phyloP scores from a whole-genome alignment of 37 sponge, comb jelly and placozoan genomes.

The Agelas oroides region DNA sequence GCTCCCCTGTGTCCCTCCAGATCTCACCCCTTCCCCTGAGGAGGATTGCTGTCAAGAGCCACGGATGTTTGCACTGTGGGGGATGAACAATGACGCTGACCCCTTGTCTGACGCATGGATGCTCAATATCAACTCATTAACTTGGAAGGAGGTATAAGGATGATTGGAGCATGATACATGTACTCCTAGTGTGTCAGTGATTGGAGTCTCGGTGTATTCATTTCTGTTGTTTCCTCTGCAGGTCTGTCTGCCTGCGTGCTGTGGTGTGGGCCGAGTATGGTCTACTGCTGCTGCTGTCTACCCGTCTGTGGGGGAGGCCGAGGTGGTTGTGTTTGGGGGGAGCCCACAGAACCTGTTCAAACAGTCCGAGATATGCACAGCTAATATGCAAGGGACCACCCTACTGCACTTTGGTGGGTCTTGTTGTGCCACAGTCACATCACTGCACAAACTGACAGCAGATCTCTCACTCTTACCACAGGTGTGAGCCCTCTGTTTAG shows the following conservation, averaged over 20 bases:
- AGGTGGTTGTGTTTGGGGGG: constrained; percentile 53
- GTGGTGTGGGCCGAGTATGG: constrained; percentile 40
- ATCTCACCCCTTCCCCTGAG: constrained; percentile 11
- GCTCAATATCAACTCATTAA: constrained; percentile 44
- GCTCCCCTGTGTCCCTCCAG: constrained; percentile 63
- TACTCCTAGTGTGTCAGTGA: neutral
- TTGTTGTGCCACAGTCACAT: neutral
- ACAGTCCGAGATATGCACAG: neutral
- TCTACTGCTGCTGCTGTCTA: constrained; percentile 23
- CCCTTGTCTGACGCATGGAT: constrained; percentile 59
- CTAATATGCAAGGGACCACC: neutral
- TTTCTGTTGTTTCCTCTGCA: too few relatives aligned
- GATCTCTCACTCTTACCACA: too few relatives aligned
- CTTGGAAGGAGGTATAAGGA: constrained; percentile 47
- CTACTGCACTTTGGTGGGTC: constrained; percentile 40
- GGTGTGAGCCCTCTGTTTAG: too few relatives aligned
- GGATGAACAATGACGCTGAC: constrained; percentile 64
- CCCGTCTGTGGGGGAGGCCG: constrained; percentile 35
- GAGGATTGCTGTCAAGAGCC: neutral
- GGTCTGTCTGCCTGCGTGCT: constrained; percentile 16
- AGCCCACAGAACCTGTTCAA: constrained; percentile 30
- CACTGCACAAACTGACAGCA: too few relatives aligned
- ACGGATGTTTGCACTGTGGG: constrained; percentile 67
- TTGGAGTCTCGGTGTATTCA: too few relatives aligned
- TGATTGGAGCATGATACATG: neutral